These are phyloP conservation scores for Cephus pulcher DNA, from an alignment of 2,888 invertebrate genomes.

Conservation along the genomic window DNA sequence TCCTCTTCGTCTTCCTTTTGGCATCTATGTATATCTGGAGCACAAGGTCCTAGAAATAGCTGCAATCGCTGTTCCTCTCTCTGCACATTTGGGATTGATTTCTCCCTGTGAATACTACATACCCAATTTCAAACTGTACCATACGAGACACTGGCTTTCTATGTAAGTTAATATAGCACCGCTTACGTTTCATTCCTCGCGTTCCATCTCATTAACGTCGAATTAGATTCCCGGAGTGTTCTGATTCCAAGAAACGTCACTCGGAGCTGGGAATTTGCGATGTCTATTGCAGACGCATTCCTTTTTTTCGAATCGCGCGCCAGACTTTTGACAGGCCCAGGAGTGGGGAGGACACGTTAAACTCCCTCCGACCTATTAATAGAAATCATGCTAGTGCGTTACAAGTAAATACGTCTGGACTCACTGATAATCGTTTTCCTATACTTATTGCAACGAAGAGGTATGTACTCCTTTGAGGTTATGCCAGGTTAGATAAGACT, in stretches of 20 bases:
- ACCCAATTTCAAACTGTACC: not conserved
- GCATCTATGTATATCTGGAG: not conserved
- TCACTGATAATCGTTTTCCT: not conserved
- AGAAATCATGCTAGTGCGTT: not conserved
- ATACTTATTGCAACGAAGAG: not conserved
- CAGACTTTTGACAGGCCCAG: not conserved
- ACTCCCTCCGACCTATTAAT: not conserved
- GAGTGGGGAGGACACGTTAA: not conserved
- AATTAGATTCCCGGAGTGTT: not conserved
- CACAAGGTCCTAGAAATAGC: not conserved
- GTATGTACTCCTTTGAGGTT: not conserved
- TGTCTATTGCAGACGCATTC: not conserved
- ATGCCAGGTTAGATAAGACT: not conserved
- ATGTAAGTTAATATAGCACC: not conserved
- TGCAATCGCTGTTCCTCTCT: not conserved
- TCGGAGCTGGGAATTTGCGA: not conserved
- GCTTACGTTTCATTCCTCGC: not conserved
- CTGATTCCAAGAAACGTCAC: not conserved
- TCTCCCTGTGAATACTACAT: not conserved
- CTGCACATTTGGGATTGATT: not conserved
- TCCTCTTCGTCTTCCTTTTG: slow-evolving; percentile 8
- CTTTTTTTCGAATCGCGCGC: not conserved
- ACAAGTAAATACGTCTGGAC: not conserved
- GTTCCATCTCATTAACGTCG: slow-evolving; percentile 1
- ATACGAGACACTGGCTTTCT: not conserved